Conservation (phyloP, 2,888 invertebrate genomes). For the Noctua janthe region DNA sequence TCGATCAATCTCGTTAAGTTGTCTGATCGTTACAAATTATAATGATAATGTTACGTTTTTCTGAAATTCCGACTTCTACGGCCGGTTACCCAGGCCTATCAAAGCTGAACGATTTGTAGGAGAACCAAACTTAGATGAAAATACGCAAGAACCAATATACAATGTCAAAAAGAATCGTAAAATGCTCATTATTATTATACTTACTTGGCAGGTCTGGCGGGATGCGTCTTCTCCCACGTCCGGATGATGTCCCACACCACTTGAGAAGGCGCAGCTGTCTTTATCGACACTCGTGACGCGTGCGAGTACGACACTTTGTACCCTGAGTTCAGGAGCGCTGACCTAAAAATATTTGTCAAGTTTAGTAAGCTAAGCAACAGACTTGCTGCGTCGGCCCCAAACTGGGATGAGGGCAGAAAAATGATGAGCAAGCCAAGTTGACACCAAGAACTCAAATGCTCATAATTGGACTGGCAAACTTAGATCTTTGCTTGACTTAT, state of each 20-base stretch:
- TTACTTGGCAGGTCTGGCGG: slow-evolving; percentile 91
- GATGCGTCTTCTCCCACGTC: slow-evolving; percentile 93
- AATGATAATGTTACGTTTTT: not conserved
- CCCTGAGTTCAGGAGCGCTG: slow-evolving; percentile 97
- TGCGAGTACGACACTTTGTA: slow-evolving; percentile 98
- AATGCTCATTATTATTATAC: not conserved
- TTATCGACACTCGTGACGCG: slow-evolving; percentile 96
- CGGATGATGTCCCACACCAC: slow-evolving; percentile 98
- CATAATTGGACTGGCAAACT: not conserved
- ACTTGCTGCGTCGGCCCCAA: not conserved
- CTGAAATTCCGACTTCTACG: not conserved
- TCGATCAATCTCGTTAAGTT: not conserved
- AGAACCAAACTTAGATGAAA: not conserved
- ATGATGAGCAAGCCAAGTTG: not conserved
- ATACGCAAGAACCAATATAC: not conserved
- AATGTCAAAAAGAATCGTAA: not conserved
- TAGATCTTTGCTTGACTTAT: not conserved
- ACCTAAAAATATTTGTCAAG: slow-evolving; percentile 89
- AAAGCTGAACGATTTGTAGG: not conserved
- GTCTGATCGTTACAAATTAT: not conserved
- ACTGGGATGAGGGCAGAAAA: not conserved
- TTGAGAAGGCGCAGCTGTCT: slow-evolving; percentile 96
- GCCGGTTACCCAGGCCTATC: not conserved
- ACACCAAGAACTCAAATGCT: not conserved
- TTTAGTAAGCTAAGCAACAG: not conserved